Conservation (phyloP, 2,888 invertebrate genomes). For the Epistrophella euchroma region DNA sequence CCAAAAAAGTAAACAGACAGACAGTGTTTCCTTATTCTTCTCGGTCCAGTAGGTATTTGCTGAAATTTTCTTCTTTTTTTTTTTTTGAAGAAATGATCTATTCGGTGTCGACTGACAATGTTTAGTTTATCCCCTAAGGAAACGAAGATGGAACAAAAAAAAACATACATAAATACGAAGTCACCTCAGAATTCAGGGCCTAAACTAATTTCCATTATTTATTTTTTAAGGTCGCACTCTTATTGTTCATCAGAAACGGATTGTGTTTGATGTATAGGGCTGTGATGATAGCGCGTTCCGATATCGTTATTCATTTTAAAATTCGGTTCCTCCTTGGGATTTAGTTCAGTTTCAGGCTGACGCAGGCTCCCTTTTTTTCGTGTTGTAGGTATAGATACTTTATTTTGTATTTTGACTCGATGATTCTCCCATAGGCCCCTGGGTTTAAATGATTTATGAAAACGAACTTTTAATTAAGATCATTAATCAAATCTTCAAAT, state of each 20-base stretch:
- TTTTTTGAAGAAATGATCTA: constrained; percentile 71
- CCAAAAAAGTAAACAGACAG: constrained; percentile 16
- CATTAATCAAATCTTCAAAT: constrained; percentile 75
- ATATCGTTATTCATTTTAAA: constrained; percentile 69
- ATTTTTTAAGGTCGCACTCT: constrained; percentile 51
- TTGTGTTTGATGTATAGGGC: constrained; percentile 53
- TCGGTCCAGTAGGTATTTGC: constrained; percentile 52
- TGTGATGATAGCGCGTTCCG: constrained; percentile 68
- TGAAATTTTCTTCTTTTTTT: constrained; percentile 29
- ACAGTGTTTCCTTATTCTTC: constrained; percentile 2
- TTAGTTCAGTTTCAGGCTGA: constrained; percentile 36
- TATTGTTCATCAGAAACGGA: constrained; percentile 41
- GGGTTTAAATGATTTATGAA: constrained; percentile 71
- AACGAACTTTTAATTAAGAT: constrained; percentile 75
- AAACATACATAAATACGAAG: constrained; percentile 10
- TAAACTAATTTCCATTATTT: constrained; percentile 75
- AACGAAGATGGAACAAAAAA: constrained; percentile 4
- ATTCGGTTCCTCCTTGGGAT: constrained; percentile 51
- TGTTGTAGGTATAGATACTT: not conserved
- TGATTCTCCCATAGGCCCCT: constrained; percentile 52
- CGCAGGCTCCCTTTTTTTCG: constrained; percentile 40
- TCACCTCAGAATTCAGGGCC: constrained; percentile 65
- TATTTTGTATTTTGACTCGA: constrained; percentile 32
- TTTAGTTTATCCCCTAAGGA: constrained; percentile 46
- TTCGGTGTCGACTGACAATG: constrained; percentile 62